phyloP scores from a whole-genome alignment of 2,888 invertebrate species.

The Nemoura dubitans region DNA sequence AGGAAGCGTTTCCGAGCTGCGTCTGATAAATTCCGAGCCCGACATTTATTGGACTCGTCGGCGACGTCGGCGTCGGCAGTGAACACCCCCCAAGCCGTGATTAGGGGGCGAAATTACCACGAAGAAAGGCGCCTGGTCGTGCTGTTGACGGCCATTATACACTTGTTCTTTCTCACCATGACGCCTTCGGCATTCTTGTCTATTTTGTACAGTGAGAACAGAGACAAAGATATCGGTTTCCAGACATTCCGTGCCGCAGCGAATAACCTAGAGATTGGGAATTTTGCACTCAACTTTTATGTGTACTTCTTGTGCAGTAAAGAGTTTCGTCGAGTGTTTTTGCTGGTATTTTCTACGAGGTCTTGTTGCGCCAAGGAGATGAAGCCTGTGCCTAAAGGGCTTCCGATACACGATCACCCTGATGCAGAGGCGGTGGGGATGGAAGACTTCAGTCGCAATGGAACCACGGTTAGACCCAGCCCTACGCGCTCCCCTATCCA shows the following conservation, averaged over 20 bases:
- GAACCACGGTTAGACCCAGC: conserved; percentile 50
- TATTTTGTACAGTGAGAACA: conserved; percentile 59
- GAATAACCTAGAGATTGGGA: conserved; percentile 62
- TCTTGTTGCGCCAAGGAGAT: conserved; percentile 35
- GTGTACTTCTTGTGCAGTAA: conserved; percentile 60
- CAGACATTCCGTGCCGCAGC: conserved; percentile 62
- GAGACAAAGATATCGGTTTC: conserved; percentile 54
- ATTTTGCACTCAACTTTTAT: conserved; percentile 64
- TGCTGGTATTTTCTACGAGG: conserved; percentile 45
- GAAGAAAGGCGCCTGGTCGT: conserved; percentile 62
- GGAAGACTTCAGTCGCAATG: conserved; percentile 51
- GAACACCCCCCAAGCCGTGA: conserved; percentile 42
- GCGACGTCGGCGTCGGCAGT: conserved; percentile 34
- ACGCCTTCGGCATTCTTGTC: conserved; percentile 62
- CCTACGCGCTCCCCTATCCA: conserved; percentile 41
- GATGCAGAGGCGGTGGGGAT: conserved; percentile 44
- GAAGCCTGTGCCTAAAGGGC: not conserved
- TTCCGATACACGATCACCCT: not conserved
- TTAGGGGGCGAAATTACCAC: conserved; percentile 54
- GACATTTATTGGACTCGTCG: conserved; percentile 47
- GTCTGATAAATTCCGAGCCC: conserved; percentile 50
- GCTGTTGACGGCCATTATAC: conserved; percentile 61
- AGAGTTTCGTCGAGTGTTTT: conserved; percentile 57
- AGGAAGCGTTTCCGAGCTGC: conserved; percentile 56
- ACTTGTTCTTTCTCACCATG: conserved; percentile 62